Conservation (phyloP, 2,888 invertebrate species). For the Dioctria rufipes region DNA sequence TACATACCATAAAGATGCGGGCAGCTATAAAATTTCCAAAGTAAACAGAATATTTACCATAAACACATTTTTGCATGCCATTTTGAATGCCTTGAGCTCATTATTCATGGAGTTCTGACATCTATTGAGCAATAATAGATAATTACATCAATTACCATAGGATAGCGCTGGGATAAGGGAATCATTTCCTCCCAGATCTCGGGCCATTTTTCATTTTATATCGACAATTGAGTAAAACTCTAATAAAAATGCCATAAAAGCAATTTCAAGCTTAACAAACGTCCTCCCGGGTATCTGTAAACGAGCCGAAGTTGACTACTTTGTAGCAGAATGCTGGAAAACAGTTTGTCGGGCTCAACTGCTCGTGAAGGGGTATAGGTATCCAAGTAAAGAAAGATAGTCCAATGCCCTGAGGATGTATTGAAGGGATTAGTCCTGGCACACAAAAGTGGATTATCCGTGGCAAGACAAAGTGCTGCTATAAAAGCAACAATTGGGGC, state of each 20-base stretch:
- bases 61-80: conserved; percentile 22
- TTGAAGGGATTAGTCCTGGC: conserved; percentile 31
- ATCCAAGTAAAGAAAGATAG: conserved; percentile 5
- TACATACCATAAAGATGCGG: background rate
- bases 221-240: conserved; percentile 41
- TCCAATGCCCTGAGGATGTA: conserved; percentile 10
- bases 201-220: conserved; percentile 48
- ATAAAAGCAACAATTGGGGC: conserved; percentile 46
- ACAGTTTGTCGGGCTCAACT: background rate
- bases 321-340: conserved; percentile 43
- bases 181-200: background rate
- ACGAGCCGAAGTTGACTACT: conserved; percentile 11
- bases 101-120: conserved; percentile 8
- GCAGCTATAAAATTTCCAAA: conserved; percentile 31
- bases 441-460: conserved; percentile 44
- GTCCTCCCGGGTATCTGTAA: conserved; percentile 21
- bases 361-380: background rate
- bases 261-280: conserved; percentile 43
- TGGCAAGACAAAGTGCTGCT: conserved; percentile 37
- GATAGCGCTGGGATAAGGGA: background rate
- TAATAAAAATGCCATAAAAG: conserved; percentile 50
- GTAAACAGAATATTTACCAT: conserved; percentile 13
- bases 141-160: conserved; percentile 45
- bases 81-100: background rate
- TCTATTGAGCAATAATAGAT: conserved; percentile 42